phyloP scores from a whole-genome alignment of 2,113 vertebrate genomes.

The Pica pica region DNA sequence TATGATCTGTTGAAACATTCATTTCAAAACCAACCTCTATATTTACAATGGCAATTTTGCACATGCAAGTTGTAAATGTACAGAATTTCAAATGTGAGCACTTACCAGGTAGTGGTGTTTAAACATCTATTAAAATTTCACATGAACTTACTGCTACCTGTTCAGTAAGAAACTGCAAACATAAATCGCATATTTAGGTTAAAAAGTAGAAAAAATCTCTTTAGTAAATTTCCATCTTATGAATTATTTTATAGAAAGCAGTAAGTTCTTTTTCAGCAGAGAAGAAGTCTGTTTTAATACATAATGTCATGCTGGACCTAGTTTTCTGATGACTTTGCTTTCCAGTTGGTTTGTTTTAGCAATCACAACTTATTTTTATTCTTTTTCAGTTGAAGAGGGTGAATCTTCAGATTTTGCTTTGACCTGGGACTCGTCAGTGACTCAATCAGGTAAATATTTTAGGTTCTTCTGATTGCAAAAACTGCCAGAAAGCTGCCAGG shows the following conservation, averaged over 20 bases:
- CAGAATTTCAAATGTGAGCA: not conserved
- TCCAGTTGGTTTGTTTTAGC: not conserved
- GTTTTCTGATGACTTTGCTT: not conserved
- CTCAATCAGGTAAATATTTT: slow-evolving; percentile 83
- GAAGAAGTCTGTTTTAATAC: slow-evolving; percentile 18
- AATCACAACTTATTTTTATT: slow-evolving; percentile 62
- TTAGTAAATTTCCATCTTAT: not conserved
- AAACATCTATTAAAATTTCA: not conserved
- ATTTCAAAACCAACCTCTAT: not conserved
- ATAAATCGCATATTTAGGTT: not conserved
- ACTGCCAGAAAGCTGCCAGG: slow-evolving; percentile 58
- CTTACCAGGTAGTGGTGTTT: not conserved
- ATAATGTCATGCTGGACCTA: not conserved
- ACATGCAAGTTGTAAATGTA: not conserved
- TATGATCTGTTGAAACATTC: not conserved
- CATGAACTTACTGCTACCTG: not conserved
- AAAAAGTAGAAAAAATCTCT: not conserved
- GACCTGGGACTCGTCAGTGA: slow-evolving; percentile 88
- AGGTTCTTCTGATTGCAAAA: slow-evolving; percentile 37
- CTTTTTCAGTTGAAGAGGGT: slow-evolving; percentile 89
- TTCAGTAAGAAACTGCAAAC: not conserved
- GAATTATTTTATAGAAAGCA: slow-evolving; percentile 17
- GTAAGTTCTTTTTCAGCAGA: not conserved
- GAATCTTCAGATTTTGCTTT: slow-evolving; percentile 89
- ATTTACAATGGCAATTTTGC: not conserved